Conservation (phyloP, 2,888 invertebrate species). For the Hypomecis atomaria region DNA sequence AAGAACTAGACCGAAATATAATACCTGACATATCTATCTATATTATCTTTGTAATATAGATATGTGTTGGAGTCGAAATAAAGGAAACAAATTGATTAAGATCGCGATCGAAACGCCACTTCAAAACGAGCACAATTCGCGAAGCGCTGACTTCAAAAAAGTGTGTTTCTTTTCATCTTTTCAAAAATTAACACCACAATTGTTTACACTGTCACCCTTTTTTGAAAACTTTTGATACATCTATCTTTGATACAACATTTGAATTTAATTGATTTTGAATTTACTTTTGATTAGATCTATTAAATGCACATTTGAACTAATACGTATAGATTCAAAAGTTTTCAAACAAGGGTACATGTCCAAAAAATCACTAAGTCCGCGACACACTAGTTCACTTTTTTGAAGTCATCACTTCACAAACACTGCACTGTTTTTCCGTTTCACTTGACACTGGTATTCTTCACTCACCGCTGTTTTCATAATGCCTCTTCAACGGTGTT, state of each 20-base stretch:
- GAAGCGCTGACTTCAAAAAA: slow-evolving; percentile 78
- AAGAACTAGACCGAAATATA: no score
- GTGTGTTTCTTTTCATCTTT: slow-evolving; percentile 61
- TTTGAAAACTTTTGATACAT: slow-evolving; percentile 5
- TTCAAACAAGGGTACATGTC: slow-evolving; percentile 26
- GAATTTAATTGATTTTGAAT: not conserved
- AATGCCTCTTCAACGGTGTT: slow-evolving; percentile 79
- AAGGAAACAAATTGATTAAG: not conserved
- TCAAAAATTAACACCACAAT: slow-evolving; percentile 42
- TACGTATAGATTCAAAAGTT: not conserved
- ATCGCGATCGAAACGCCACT: slow-evolving; percentile 10
- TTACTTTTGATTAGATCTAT: not conserved
- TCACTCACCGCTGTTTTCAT: slow-evolving; percentile 82
- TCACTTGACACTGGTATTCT: slow-evolving; percentile 30
- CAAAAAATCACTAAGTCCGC: slow-evolving; percentile 26
- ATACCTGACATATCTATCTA: no score
- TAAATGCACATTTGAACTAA: not conserved
- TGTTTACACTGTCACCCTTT: slow-evolving; percentile 36
- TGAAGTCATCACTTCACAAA: slow-evolving; percentile 73
- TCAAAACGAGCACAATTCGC: slow-evolving; percentile 36
- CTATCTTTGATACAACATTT: not conserved
- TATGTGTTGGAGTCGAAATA: not conserved
- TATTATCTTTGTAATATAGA: no score
- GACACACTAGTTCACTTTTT: slow-evolving; percentile 64
- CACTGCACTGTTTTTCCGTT: slow-evolving; percentile 57